A percentile compares a stretch with the other conserved stretches of the same genome.
Evolutionary conservation across 92 coral and sea anemone genomes (phyloP).

Genomic region (Parazoanthus atlanticus): DNA sequence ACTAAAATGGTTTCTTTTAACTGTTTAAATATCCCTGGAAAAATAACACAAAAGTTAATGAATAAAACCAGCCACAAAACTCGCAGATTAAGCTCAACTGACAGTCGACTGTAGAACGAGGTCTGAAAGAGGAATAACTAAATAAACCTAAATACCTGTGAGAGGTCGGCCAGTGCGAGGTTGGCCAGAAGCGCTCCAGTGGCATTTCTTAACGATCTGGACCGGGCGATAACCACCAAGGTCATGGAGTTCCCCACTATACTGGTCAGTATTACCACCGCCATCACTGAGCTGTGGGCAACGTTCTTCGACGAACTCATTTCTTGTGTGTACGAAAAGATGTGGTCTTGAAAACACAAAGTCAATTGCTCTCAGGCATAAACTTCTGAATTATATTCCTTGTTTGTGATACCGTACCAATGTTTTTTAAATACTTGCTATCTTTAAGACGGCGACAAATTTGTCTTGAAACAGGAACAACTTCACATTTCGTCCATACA

Average conservation of each 20-base stretch:
- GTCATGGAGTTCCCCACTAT: slow-evolving; percentile 53
- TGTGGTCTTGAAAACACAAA: not conserved
- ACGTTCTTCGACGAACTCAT: slow-evolving; percentile 15
- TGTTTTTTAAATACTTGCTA: not conserved
- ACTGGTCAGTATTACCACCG: slow-evolving; percentile 17
- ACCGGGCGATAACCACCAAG: slow-evolving; percentile 42
- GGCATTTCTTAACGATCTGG: slow-evolving; percentile 50
- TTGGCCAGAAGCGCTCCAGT: slow-evolving; percentile 58
- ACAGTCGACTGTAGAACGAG: no score
- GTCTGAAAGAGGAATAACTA: no score
- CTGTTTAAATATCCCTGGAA: no score
- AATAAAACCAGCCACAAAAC: no score
- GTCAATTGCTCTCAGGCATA: not conserved
- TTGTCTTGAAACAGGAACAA: no score
- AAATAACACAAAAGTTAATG: no score
- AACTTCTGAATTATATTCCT: not conserved
- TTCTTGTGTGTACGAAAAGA: not conserved
- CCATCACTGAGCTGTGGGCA: slow-evolving; percentile 37
- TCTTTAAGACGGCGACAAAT: not conserved
- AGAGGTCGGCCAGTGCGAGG: slow-evolving; percentile 61
- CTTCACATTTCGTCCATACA: not conserved
- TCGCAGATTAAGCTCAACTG: no score
- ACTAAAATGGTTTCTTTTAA: no score
- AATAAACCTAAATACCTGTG: not conserved
- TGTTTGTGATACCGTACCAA: not conserved